Base-by-base conservation (phyloP, 2,888 invertebrate species). In the Cerceris rybyensis region DNA sequence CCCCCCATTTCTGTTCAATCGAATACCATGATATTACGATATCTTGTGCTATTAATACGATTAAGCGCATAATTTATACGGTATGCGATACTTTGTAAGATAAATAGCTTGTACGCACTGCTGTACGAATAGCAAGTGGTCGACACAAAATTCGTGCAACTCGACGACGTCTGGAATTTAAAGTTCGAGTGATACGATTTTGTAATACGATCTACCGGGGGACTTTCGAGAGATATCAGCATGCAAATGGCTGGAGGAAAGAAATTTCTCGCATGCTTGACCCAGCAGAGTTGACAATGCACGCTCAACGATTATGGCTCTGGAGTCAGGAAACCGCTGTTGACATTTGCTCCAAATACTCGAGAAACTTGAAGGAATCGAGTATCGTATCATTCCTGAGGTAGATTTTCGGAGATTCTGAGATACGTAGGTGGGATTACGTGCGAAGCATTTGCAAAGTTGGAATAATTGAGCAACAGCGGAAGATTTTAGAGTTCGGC, bases 201-300 rank as follows among this genome's bases (percentile, higher is more conserved):
- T 17, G 41, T 42, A 11, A 50, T 60, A 13, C 7, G 50, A 58
- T 17, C 64, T 16, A 2, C n/a, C 8, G 17, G 2, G 49, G 14
- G 43, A 8, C 17, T 50, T 46, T 43, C 50, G 28, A 9, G 55
- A 42, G 64, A 39, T 41, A 43, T 43, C 65, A 46, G 11, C n/a
- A 13, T 28, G 70, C 54, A 46, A 55, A 46, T 39, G 9, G 8
- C 1, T n/a, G 4, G 39, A 52, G 39, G 49, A 42, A 49, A 57
- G 46, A 57, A 42, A 54, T 67, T 49, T 49, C 50, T 67, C 49
- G 49, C 49, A n/a, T 57, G 54, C 42, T 68, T 68, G 59, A 60
- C 68, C 68, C 68, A 17, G n/a, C 41, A 50, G 17, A 28, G 28
- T 52, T 59, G 6, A 11, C 54, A 14, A 66, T 16, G 57, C 41